Percentiles rank a stretch among this genome's conserved stretches.
These are phyloP conservation scores for Drosophila repleta DNA, from an alignment of 1,140 invertebrate genomes.

Conservation along the genomic window DNA sequence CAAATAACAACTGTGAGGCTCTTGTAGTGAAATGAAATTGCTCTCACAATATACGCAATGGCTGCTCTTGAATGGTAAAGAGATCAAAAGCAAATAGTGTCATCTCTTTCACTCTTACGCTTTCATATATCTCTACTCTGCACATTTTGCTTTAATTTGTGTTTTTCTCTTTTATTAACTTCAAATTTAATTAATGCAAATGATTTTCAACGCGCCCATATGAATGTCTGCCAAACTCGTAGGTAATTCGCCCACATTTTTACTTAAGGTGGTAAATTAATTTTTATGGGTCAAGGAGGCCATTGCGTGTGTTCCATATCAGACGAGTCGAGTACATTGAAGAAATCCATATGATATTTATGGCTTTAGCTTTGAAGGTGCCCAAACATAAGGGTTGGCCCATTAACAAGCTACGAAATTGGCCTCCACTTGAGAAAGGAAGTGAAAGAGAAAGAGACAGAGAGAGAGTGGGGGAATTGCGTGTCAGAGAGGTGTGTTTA, in stretches of 20 bases:
- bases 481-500: conserved; percentile 8
- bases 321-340: conserved; percentile 11
- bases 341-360: conserved; percentile 17
- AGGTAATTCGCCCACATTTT: conserved; percentile 13
- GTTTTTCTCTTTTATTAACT: too few species aligned
- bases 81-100: too few species aligned
- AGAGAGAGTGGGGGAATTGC: neutral
- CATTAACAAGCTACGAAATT: conserved; percentile 6
- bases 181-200: too few species aligned
- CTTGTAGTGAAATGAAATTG: too few species aligned
- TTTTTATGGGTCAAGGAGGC: conserved; percentile 59
- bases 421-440: neutral
- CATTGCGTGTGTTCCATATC: conserved; percentile 24
- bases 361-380: conserved; percentile 6
- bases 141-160: too few species aligned
- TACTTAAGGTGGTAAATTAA: conserved; percentile 46
- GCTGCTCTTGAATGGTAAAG: too few species aligned
- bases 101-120: too few species aligned
- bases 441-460: neutral
- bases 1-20: too few species aligned
- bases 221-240: neutral
- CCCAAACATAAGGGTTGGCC: conserved; percentile 23
- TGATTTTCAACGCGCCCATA: too few species aligned
- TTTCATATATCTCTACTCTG: too few species aligned
- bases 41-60: too few species aligned